Base-by-base conservation (phyloP, 2,888 invertebrate genomes). In the Entomobrya multifasciata region DNA sequence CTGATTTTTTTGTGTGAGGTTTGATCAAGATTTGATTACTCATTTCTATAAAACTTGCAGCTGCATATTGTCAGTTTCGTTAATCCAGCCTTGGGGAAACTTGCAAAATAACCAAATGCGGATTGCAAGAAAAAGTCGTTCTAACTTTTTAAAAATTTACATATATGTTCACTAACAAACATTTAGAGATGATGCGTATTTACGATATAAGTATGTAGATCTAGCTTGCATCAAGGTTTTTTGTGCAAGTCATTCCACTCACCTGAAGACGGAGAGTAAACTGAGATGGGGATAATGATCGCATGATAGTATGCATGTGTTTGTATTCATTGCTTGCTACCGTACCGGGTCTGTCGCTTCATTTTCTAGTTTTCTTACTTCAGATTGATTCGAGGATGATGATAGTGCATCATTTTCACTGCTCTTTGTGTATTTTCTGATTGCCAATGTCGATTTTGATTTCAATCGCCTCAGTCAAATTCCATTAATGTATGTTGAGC, bases 241-340 rank as follows among this genome's bases (percentile, higher is more conserved):
- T 72, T 72, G 15, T 17, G 49, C 72, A 49, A 52, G 49, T 77
- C 57, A 77, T 60, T 41, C 77, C 44, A 57, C 60, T 77, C 22
- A 60, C 30, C 22, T 25, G 41, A 77, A 41, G 52, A 41, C 22
- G 57, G 22, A 57, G 36, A 41, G 41, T 57, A 22, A 44, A 44
- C 10, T 36, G 41, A 17, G 57, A 52, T 77, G 57, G 41, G 20
- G 77, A 36, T 76, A 36, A 20, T 55, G 55, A 20, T 22, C 15
- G 8, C 41, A 72, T 41, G 47, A 70, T 36, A 25, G 65, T 8
- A 6, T 15, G 6, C 6, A n/a, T 62, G 4, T n/a, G 36, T 15
- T 30, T 57, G 11, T n/a, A n/a, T 17, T 57, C 20, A 52, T 11
- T 62, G 17, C 1, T 67, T 17, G 67, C 67, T 67, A 67, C 67